Evolutionary conservation across 2,888 invertebrate species (phyloP).

Genomic region (Sepiola atlantica): DNA sequence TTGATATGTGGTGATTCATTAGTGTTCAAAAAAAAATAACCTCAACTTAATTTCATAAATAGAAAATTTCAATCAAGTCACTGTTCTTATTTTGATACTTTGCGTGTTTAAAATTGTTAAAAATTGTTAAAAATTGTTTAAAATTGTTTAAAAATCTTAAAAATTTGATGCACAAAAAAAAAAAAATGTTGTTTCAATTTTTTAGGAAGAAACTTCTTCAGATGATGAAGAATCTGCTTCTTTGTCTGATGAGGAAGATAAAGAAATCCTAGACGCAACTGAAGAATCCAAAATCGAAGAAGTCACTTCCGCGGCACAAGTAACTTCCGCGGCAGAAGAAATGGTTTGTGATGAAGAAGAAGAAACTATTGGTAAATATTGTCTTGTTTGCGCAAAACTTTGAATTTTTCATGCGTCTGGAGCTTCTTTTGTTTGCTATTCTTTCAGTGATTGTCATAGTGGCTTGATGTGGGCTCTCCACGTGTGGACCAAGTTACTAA

Average conservation of each 20-base stretch:
- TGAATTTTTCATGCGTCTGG: not conserved
- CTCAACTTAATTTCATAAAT: too few species aligned
- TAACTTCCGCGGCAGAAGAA: not conserved
- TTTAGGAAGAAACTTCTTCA: conserved; percentile 24
- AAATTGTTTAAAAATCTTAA: too few species aligned
- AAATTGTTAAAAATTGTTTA: too few species aligned
- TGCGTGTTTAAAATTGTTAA: too few species aligned
- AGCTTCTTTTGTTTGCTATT: not conserved
- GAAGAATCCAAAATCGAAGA: not conserved
- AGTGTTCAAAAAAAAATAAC: too few species aligned
- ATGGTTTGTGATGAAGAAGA: not conserved
- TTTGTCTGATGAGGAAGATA: conserved; percentile 48
- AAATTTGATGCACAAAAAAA: too few species aligned
- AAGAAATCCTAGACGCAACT: not conserved
- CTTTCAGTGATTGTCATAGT: not conserved
- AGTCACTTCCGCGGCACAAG: not conserved
- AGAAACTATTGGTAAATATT: not conserved
- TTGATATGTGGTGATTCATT: too few species aligned
- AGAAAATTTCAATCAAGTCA: too few species aligned
- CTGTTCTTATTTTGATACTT: too few species aligned
- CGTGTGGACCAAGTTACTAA: too few species aligned
- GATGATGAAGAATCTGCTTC: conserved; percentile 51
- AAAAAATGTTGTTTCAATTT: not conserved
- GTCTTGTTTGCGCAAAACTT: not conserved
- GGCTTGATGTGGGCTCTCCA: too few species aligned